A percentile compares a stretch with the other conserved stretches of the same genome.
These are phyloP conservation scores for Perdita meconis DNA, from an alignment of 2,888 invertebrate genomes.

Conservation along the genomic window DNA sequence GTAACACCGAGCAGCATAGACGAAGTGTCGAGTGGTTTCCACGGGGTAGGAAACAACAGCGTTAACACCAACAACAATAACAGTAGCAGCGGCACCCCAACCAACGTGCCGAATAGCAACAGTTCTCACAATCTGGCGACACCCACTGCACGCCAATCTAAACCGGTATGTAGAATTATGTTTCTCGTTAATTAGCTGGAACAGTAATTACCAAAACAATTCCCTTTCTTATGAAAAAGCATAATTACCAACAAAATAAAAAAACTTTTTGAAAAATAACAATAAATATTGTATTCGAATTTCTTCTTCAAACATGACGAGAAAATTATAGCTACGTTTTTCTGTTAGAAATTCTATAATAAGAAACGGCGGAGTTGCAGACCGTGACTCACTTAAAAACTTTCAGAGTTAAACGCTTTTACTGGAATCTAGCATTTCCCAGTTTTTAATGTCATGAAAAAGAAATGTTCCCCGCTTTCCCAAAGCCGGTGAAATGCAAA, in stretches of 20 bases:
- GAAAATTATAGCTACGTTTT: no score
- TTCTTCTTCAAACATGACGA: no score
- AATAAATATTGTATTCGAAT: no score
- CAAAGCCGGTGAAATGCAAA: neutral
- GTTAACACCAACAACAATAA: constrained; percentile 65
- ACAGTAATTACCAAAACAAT: no score
- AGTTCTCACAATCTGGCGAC: constrained; percentile 80
- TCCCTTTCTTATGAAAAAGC: no score
- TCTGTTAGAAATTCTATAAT: no score
- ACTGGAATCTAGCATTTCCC: neutral
- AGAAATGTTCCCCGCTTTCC: neutral
- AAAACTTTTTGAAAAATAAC: no score
- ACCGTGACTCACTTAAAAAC: no score
- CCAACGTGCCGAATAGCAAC: constrained; percentile 80
- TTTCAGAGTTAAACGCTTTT: neutral
- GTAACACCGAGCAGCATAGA: constrained; percentile 80
- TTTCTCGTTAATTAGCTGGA: neutral
- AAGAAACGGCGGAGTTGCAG: no score
- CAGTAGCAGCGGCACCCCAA: constrained; percentile 74
- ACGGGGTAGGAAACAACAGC: constrained; percentile 69
- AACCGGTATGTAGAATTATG: constrained; percentile 75
- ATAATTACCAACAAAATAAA: no score
- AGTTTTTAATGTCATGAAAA: neutral
- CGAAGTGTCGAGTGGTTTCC: constrained; percentile 59
- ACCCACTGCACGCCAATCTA: constrained; percentile 80